These are phyloP conservation scores for Drosophila navojoa DNA, from an alignment of 1,140 invertebrate genomes.

Conservation along the genomic window DNA sequence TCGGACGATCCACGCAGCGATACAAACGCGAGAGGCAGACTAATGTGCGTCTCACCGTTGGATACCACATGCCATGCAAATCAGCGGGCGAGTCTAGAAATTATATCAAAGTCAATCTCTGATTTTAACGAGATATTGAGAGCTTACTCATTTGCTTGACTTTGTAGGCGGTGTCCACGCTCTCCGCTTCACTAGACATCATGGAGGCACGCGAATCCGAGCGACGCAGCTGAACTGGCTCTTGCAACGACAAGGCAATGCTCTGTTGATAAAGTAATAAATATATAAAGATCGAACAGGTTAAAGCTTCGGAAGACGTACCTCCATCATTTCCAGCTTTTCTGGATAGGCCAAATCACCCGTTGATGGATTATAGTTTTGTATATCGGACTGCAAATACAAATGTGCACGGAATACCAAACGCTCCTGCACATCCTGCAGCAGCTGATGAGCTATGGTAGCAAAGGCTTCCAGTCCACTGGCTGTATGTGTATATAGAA, in stretches of 20 bases:
- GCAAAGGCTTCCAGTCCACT: constrained; percentile 92
- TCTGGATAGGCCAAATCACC: constrained; percentile 99
- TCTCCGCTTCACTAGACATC: constrained; percentile 85
- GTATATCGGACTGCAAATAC: constrained; percentile 96
- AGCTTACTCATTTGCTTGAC: constrained; percentile 72
- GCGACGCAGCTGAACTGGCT: constrained; percentile 86
- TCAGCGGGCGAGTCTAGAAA: constrained; percentile 93
- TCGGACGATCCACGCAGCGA: constrained; percentile 96
- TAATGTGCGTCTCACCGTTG: constrained; percentile 96
- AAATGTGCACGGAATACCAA: constrained; percentile 98
- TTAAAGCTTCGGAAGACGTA: constrained; percentile 31
- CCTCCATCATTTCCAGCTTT: constrained; percentile 98
- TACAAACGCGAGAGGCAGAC: constrained; percentile 98
- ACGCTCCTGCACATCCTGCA: constrained; percentile 98
- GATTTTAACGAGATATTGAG: too few relatives aligned
- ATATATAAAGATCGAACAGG: not conserved
- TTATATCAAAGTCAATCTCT: not conserved
- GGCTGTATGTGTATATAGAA: constrained; percentile 59
- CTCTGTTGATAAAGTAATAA: constrained; percentile 84
- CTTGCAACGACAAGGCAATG: constrained; percentile 89
- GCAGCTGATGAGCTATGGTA: constrained; percentile 91
- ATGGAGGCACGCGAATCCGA: constrained; percentile 89
- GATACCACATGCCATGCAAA: constrained; percentile 99
- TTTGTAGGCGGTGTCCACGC: constrained; percentile 71
- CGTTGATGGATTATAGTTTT: constrained; percentile 93